These are phyloP conservation scores for Symphodus melops DNA, from an alignment of 2,113 vertebrate species.

Conservation along the genomic window DNA sequence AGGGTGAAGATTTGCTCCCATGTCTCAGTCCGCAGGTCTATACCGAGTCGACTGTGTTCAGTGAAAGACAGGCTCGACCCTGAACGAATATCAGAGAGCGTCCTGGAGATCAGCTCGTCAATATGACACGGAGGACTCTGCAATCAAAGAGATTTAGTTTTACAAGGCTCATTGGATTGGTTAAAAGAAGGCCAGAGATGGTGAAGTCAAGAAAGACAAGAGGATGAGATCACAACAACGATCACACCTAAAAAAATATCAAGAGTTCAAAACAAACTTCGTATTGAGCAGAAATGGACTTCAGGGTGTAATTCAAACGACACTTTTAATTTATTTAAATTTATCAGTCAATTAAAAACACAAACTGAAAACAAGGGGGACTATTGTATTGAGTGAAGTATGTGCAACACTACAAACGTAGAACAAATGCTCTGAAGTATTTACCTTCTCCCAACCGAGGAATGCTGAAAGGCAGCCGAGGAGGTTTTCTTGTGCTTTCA, in stretches of 20 bases:
- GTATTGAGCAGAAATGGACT: too few relatives aligned
- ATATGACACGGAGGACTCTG: conserved; percentile 88
- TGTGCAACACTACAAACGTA: not conserved
- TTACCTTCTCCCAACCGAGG: conserved; percentile 92
- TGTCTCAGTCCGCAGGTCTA: conserved; percentile 85
- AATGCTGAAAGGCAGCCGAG: conserved; percentile 84
- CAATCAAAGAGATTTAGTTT: conserved; percentile 5
- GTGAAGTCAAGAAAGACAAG: not conserved
- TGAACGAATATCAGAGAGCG: conserved; percentile 85
- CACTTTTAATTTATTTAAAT: too few relatives aligned
- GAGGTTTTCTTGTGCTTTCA: conserved; percentile 82
- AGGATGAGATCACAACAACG: not conserved
- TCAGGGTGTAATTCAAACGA: too few relatives aligned
- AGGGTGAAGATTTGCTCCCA: conserved; percentile 92
- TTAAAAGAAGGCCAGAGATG: not conserved
- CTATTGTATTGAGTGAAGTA: too few relatives aligned
- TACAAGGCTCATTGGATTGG: not conserved
- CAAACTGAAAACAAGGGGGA: too few relatives aligned
- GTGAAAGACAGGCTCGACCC: conserved; percentile 85
- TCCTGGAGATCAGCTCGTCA: conserved; percentile 84
- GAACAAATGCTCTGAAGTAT: conserved; percentile 12
- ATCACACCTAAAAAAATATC: too few relatives aligned
- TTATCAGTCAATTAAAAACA: not conserved
- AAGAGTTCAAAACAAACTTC: too few relatives aligned
- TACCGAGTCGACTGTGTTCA: conserved; percentile 83